These are phyloP conservation scores for Poeciliopsis occidentalis DNA, from an alignment of 2,113 vertebrate species.

Conservation along the genomic window DNA sequence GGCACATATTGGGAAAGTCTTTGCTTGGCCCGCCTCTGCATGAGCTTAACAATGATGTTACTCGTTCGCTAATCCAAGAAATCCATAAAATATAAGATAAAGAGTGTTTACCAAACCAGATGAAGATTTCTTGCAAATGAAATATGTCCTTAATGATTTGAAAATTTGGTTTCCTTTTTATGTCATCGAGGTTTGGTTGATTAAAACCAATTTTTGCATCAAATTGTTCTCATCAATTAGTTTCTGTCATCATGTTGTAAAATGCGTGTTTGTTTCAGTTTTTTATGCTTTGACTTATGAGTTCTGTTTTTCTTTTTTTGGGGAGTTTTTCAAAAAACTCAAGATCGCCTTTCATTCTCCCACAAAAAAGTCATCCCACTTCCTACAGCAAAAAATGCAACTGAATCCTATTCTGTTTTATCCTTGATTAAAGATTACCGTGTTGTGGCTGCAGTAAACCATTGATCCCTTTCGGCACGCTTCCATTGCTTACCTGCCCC, in stretches of 20 bases:
- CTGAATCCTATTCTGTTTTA: constrained; percentile 6
- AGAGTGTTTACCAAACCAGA: too few species aligned
- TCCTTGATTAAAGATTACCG: constrained; percentile 21
- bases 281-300: neutral
- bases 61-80: too few species aligned
- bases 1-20: too few species aligned
- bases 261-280: neutral
- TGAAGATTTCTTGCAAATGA: too few species aligned
- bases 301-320: neutral
- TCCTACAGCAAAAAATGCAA: neutral
- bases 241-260: neutral
- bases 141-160: neutral
- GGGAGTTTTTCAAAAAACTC: neutral
- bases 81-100: too few species aligned
- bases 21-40: too few species aligned
- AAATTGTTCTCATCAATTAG: neutral
- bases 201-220: neutral
- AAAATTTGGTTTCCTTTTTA: neutral
- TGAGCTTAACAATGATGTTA: too few species aligned
- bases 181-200: neutral
- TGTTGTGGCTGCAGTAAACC: constrained; percentile 22
- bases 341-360: neutral
- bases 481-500: constrained; percentile 20
- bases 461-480: constrained; percentile 24
- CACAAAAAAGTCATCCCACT: neutral